Evolutionary conservation across 2,113 vertebrate genomes (phyloP).

Genomic region (Alexandromys fortis): DNA sequence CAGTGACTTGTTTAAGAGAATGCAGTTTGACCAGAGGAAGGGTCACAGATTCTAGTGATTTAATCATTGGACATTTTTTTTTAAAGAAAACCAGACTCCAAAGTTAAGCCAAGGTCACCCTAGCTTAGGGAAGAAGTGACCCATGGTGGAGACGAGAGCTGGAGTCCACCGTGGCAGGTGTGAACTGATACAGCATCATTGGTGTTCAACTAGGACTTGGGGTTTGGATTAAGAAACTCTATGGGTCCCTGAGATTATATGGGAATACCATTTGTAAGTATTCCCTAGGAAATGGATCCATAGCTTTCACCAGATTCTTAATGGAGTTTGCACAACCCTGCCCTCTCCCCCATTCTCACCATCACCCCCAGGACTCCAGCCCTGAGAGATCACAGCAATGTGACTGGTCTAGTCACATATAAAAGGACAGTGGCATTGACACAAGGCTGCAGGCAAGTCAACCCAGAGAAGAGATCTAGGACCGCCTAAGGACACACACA

Average conservation of each 20-base stretch:
- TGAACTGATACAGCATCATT: background rate
- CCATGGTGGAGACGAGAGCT: background rate
- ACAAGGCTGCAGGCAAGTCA: background rate
- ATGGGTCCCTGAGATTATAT: background rate
- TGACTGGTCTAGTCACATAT: background rate
- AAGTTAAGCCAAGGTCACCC: constrained; percentile 7
- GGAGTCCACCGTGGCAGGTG: background rate
- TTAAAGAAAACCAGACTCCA: background rate
- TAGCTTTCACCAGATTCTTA: background rate
- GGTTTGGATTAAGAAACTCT: background rate
- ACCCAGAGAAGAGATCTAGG: background rate
- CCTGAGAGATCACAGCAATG: background rate
- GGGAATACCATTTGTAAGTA: background rate
- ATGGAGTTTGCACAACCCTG: background rate
- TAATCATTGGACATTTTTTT: background rate
- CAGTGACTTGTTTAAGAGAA: background rate
- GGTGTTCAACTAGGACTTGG: background rate
- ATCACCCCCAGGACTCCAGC: background rate
- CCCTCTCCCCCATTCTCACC: rapidly evolving
- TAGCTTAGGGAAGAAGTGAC: background rate
- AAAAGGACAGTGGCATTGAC: background rate
- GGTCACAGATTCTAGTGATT: background rate
- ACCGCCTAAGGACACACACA: background rate
- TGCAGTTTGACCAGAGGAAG: background rate
- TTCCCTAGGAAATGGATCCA: background rate